Conservation (phyloP, 30 jellyfish, hydroid and myxozoan species). For the Hydractinia symbiolongicarpus region DNA sequence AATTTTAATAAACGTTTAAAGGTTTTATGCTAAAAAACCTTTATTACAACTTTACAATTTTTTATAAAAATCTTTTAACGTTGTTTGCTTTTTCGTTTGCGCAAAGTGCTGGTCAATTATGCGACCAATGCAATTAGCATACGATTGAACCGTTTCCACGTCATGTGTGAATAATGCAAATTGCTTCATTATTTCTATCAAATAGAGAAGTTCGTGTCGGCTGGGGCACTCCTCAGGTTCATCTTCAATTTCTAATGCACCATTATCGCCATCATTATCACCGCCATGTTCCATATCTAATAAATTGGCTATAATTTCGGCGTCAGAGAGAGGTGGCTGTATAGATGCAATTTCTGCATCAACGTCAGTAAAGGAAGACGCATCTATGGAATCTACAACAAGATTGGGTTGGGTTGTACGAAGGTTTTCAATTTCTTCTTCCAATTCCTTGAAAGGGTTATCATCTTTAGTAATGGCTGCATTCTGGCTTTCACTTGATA, state of each 20-base stretch:
- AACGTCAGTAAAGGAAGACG: conserved; percentile 17
- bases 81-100: neutral
- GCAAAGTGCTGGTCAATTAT: neutral
- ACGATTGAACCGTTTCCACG: conserved; percentile 1
- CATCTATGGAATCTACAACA: conserved; percentile 5
- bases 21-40: neutral
- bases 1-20: neutral
- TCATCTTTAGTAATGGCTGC: conserved; percentile 14
- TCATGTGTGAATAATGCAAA: neutral
- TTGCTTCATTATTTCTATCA: neutral
- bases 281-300: conserved; percentile 6
- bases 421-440: neutral
- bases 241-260: neutral
- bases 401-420: conserved; percentile 20
- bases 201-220: neutral
- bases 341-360: conserved; percentile 5
- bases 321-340: conserved; percentile 1
- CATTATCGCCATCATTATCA: conserved; percentile 11
- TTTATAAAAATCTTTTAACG: neutral
- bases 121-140: conserved; percentile 1
- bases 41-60: neutral
- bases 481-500: conserved; percentile 4
- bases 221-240: neutral
- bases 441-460: conserved; percentile 14
- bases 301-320: neutral